Evolutionary conservation across 1,140 invertebrate genomes (phyloP).

Genomic region (Prorops nasuta): DNA sequence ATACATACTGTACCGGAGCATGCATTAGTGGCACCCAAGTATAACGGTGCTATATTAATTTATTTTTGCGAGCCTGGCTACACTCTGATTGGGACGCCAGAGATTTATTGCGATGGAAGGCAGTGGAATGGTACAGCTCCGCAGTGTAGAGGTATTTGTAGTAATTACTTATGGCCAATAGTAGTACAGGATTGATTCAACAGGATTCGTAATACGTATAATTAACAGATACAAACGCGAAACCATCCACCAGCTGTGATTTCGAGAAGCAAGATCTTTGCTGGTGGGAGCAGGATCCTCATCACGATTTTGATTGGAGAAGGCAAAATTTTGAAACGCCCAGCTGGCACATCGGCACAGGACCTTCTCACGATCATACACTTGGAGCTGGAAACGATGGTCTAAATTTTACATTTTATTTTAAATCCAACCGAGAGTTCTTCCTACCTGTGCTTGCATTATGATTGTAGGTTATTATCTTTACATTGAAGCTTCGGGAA

Average conservation of each 20-base stretch:
- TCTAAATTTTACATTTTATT: too few relatives aligned
- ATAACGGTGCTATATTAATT: constrained; percentile 59
- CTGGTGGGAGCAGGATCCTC: constrained; percentile 72
- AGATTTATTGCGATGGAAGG: constrained; percentile 65
- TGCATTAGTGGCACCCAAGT: constrained; percentile 53
- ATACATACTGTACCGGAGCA: constrained; percentile 46
- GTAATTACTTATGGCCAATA: too few relatives aligned
- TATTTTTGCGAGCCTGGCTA: constrained; percentile 67
- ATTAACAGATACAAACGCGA: constrained; percentile 44
- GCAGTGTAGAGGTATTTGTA: constrained; percentile 59
- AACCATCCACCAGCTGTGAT: constrained; percentile 61
- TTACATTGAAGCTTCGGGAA: constrained; percentile 73
- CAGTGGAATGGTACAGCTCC: constrained; percentile 64
- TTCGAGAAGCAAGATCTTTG: constrained; percentile 71
- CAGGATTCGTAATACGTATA: too few relatives aligned
- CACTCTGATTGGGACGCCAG: constrained; percentile 55
- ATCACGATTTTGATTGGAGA: constrained; percentile 76
- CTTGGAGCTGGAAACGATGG: constrained; percentile 62
- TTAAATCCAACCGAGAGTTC: background rate
- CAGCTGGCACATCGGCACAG: constrained; percentile 67
- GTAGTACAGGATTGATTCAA: too few relatives aligned
- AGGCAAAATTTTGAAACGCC: constrained; percentile 66
- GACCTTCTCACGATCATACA: constrained; percentile 75
- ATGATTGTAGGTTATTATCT: constrained; percentile 69
- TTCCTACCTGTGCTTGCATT: background rate